These are phyloP conservation scores for Paramacrobiotus metropolitanus DNA, from an alignment of 1,140 invertebrate species.

Conservation along the genomic window DNA sequence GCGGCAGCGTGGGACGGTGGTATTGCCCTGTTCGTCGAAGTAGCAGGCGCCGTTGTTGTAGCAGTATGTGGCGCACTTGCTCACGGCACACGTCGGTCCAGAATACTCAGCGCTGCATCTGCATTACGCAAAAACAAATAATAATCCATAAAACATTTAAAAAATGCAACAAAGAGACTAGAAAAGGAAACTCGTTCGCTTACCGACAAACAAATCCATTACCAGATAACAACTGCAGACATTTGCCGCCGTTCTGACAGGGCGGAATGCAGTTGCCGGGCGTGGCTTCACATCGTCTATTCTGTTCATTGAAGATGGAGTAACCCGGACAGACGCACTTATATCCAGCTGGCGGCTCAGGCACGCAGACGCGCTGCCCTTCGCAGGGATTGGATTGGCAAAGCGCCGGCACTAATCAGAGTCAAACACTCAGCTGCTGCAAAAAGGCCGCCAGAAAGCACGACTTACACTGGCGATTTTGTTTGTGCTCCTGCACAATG, in stretches of 20 bases:
- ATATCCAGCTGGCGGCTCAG: conserved; percentile 18
- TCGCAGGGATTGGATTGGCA: not conserved
- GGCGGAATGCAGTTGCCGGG: conserved; percentile 7
- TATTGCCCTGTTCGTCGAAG: not conserved
- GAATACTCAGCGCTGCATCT: not conserved
- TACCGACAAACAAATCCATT: conserved; percentile 26
- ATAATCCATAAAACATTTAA: too few relatives aligned
- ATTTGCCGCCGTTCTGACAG: conserved; percentile 28
- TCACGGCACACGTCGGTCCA: conserved; percentile 2
- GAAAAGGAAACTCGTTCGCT: too few relatives aligned
- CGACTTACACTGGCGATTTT: conserved; percentile 27
- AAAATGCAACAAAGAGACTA: too few relatives aligned
- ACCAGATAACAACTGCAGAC: conserved; percentile 24
- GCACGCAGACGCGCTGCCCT: conserved; percentile 21
- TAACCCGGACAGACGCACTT: conserved; percentile 9
- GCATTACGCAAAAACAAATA: not conserved
- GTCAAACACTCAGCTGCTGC: conserved; percentile 14
- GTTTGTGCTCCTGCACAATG: conserved; percentile 40
- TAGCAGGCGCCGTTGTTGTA: conserved; percentile 1
- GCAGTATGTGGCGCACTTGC: not conserved
- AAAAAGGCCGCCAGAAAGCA: conserved; percentile 21
- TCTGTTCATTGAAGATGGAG: not conserved
- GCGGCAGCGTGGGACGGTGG: conserved; percentile 9
- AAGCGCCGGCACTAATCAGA: conserved; percentile 6
- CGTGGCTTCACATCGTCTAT: not conserved